phyloP scores from a whole-genome alignment of 2,113 vertebrate species.

The Bos javanicus region DNA sequence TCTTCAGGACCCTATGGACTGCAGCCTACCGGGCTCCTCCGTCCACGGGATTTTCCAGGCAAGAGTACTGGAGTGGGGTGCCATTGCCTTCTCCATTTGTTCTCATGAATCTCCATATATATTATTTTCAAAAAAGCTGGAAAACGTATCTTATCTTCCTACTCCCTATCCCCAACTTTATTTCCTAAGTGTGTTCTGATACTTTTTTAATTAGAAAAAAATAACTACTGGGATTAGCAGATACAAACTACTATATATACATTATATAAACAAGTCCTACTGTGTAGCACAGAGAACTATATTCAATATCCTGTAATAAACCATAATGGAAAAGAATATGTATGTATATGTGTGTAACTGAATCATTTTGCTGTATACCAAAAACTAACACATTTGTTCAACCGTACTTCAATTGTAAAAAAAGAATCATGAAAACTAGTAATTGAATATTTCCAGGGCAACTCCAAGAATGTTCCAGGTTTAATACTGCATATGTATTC shows the following conservation, averaged over 20 bases:
- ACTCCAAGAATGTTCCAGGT: not conserved
- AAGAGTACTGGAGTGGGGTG: no score
- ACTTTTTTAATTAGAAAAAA: not conserved
- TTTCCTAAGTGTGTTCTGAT: slow-evolving; percentile 1
- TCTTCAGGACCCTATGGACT: no score
- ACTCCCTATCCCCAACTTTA: not conserved
- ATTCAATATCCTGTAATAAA: not conserved
- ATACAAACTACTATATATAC: not conserved
- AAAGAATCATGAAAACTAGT: not conserved
- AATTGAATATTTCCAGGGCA: not conserved
- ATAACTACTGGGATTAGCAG: not conserved
- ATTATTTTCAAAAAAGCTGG: not conserved
- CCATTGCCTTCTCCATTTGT: not conserved
- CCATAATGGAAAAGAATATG: not conserved
- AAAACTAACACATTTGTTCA: not conserved
- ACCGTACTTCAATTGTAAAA: not conserved
- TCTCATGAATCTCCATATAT: not conserved
- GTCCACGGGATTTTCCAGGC: no score
- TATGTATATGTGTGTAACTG: not conserved
- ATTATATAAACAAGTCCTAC: not conserved
- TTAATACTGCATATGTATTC: not conserved
- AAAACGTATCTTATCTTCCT: not conserved
- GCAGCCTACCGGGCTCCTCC: no score
- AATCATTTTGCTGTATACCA: not conserved
- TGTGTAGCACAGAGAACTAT: not conserved